phyloP scores from a whole-genome alignment of 2,113 vertebrate genomes.

The Semicossyphus pulcher region DNA sequence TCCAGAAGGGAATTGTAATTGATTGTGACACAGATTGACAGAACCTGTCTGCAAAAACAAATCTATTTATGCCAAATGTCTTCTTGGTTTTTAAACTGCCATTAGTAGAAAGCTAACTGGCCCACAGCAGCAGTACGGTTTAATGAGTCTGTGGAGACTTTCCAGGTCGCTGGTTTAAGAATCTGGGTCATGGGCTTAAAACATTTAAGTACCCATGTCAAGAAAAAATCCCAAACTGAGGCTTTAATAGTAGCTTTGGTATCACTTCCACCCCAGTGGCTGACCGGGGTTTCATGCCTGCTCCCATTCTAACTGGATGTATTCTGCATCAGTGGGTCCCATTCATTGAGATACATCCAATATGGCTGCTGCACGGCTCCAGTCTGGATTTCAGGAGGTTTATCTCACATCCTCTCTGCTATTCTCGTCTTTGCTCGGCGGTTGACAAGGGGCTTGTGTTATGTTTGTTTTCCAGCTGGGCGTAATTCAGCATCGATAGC shows the following conservation, averaged over 20 bases:
- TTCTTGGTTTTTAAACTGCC: conserved; percentile 4
- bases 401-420: conserved; percentile 33
- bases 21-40: conserved; percentile 26
- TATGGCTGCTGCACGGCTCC: conserved; percentile 36
- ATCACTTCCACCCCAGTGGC: conserved; percentile 43
- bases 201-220: conserved; percentile 51
- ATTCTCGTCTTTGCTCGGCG: conserved; percentile 1
- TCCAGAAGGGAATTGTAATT: conserved; percentile 48
- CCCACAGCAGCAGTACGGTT: conserved; percentile 8
- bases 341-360: conserved; percentile 46
- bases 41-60: conserved; percentile 1
- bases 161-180: conserved; percentile 32
- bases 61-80: background rate
- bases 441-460: conserved; percentile 28
- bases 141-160: conserved; percentile 19
- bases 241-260: conserved; percentile 47
- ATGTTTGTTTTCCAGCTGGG: conserved; percentile 65
- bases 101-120: conserved; percentile 14
- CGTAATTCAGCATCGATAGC: conserved; percentile 57
- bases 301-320: conserved; percentile 56
- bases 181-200: conserved; percentile 54
- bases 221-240: conserved; percentile 20
- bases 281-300: conserved; percentile 26
- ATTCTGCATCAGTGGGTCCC: conserved; percentile 56
- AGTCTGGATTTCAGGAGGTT: conserved; percentile 41